These are phyloP conservation scores for Nymphalis urticae DNA, from an alignment of 2,888 invertebrate species.

Conservation along the genomic window DNA sequence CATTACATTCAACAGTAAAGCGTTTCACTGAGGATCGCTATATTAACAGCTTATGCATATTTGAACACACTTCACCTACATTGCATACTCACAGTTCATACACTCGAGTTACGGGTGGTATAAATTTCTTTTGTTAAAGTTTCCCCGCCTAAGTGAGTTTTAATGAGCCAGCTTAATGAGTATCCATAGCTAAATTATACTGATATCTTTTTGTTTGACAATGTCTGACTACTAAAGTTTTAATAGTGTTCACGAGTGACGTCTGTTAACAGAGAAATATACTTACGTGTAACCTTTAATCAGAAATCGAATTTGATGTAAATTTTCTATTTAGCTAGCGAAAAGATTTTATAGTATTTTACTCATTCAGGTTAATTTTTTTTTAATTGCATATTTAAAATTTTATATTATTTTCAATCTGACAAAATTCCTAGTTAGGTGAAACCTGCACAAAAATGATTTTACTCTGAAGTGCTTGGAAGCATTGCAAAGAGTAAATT, in stretches of 20 bases:
- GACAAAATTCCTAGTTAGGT: no score
- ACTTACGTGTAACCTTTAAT: background rate
- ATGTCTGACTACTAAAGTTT: background rate
- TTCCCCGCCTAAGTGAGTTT: constrained; percentile 31
- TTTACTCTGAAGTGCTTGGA: no score
- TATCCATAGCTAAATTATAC: constrained; percentile 1
- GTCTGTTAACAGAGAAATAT: background rate
- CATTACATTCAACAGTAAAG: constrained; percentile 17
- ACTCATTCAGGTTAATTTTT: no score
- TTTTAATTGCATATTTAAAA: no score
- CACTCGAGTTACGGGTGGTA: constrained; percentile 28
- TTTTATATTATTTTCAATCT: no score
- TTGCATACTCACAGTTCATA: constrained; percentile 26
- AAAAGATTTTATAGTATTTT: no score
- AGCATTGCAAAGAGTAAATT: no score
- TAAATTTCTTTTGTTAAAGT: constrained; percentile 39
- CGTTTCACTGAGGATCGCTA: constrained; percentile 25
- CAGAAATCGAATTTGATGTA: background rate
- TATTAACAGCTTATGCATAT: constrained; percentile 34
- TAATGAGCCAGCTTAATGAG: constrained; percentile 37
- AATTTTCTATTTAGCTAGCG: no score
- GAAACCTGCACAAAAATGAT: no score
- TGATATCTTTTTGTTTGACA: constrained; percentile 5
- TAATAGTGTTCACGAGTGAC: background rate
- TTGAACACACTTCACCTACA: constrained; percentile 38